Evolutionary conservation across 2,888 invertebrate genomes (phyloP).

Genomic region (Erannis defoliaria): DNA sequence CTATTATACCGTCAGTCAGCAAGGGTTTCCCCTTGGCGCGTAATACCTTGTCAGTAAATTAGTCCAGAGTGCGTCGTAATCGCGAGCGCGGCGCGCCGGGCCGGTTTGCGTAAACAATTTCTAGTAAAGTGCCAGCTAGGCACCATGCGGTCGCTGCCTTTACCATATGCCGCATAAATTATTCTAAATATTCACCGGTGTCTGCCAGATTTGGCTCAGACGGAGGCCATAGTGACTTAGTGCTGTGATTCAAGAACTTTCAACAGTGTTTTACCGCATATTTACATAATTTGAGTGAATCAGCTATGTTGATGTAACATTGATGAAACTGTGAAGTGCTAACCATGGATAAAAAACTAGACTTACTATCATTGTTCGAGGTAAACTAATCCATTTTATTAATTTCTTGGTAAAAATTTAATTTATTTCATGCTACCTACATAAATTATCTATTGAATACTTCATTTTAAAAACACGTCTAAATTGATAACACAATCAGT

Average conservation of each 20-base stretch:
- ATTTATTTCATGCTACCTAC: neutral
- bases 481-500: neutral
- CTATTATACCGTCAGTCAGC: conserved; percentile 48
- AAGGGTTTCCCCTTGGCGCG: conserved; percentile 62
- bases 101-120: conserved; percentile 71
- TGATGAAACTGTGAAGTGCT: conserved; percentile 53
- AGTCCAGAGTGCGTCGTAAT: conserved; percentile 50
- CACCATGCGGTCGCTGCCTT: conserved; percentile 80
- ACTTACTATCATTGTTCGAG: conserved; percentile 82
- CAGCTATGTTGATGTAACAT: conserved; percentile 66
- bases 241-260: conserved; percentile 53
- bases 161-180: conserved; percentile 73
- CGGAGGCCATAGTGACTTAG: conserved; percentile 50
- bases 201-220: conserved; percentile 43
- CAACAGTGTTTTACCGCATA: conserved; percentile 48
- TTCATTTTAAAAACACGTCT: neutral
- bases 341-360: conserved; percentile 84
- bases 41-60: conserved; percentile 50
- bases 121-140: conserved; percentile 76
- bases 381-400: conserved; percentile 56
- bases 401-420: neutral
- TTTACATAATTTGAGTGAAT: conserved; percentile 58
- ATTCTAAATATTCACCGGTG: conserved; percentile 55
- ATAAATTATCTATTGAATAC: neutral
- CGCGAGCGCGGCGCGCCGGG: conserved; percentile 51